Evolutionary conservation across 2,797 vertebrate genomes (phyloP), one percentile per base, ranked within the genome.

Genomic region (Enteromius viviparus): DNA sequence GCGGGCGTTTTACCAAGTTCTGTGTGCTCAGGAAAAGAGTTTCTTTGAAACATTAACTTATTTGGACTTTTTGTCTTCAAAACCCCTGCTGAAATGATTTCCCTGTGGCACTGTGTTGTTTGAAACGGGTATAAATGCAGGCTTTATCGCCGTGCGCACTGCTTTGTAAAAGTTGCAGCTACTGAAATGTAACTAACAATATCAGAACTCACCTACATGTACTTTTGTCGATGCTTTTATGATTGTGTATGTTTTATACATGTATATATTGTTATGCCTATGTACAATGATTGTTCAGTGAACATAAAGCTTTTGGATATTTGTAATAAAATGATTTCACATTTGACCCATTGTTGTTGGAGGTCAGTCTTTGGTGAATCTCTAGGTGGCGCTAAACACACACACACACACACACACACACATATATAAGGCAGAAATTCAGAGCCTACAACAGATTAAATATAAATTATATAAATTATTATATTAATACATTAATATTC

Each of bases 261-360:
- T 53, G 23, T 82, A 81, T 87, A 53, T 91, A 51, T 83, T 85
- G 87, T 85, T 86, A 42, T 72, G 45, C 1, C 78, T 55, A n/a
- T 82, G 86, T 87, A 66, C 90, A n/a, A 15, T 80, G 26, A 34
- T 58, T 83, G 42, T 77, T 84, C 29, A 42, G 60, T 15, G 6
- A 21, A 71, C 40, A 8, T 6, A 7, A 23, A 14, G 4, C 72
- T 49, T 51, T 69, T 83, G 40, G 26, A 64, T 34, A 45, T 83
- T 88, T 88, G 15, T 88, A 86, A 86, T 88, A 88, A 87, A 88
- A 51, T 9, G 1, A 65, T 60, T 70, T 29, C 26, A 26, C 2
- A 21, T 6, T 1, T 68, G 14, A 42, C 10, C n/a, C 15, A 47
- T 40, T 58, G 8, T 19, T 78, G n/a, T 26, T 42, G 37, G 7